Base-by-base conservation (phyloP, 2,113 vertebrate species). In the Rhinopithecus roxellana region DNA sequence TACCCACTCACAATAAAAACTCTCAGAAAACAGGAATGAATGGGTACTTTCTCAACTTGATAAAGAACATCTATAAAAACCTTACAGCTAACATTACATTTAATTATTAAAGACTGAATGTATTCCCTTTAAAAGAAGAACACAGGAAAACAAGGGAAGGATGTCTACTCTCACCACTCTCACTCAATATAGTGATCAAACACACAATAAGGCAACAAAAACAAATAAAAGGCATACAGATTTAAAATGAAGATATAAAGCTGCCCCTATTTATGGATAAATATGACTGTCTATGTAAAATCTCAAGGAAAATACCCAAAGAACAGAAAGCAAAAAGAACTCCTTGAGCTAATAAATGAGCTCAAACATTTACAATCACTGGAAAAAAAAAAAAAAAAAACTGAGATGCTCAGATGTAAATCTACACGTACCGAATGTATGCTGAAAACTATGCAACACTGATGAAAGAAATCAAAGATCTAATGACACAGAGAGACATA, bases 201-300 rank as follows among this genome's bases (percentile, higher is more conserved):
- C 40, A 61, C 6, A 90, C 22, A 50, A 45, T 11, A 77, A 85
- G 5, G 23, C 50, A 86, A 72, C 74, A 55, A 45, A 85, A 86
- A 25, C 40, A 93, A 93, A 72, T n/a, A 92, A 74, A 59, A 91
- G 48, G 40, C 20, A 50, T 50, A 78, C 10, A 78, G 35, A n/a
- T 25, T 61, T 14, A 35, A 90, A 94, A 86, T 14, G 13, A 86
- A 86, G 75, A 85, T 79, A 48, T n/a, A 78, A 96, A 93, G 89
- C 20, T 55, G 6, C 25, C 16, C 72, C 57, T 82, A 48, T n/a
- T 64, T 90, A 38, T 43, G 64, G 32, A 89, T 48, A 45, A 32
- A 89, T 64, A 67, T 59, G 23, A 67, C 32, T 55, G 23, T 74
- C 45, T 61, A 70, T 16, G 8, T 1, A 80, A 86, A 81, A 80